Evolutionary conservation across 1,140 invertebrate species (phyloP), one percentile per base, ranked within the genome.

Genomic region (Drosophila oshimai): DNA sequence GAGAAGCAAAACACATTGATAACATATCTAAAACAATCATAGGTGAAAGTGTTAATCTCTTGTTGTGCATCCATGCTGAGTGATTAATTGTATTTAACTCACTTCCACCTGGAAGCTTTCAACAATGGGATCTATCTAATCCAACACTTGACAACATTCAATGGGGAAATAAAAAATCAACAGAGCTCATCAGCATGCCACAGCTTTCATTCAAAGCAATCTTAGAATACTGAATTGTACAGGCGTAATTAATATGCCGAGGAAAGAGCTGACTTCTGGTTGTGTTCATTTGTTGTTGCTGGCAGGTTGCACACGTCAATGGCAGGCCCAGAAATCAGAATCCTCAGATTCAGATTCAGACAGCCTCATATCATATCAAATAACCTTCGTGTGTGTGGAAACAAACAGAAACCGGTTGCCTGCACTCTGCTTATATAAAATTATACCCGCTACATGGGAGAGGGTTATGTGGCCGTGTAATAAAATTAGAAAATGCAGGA

Each of bases 381-480:
- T 84, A 84, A 80, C 81, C 80, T 86, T 84, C 80, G 74, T 79
- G 79, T 60, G 74, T 79, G 79, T 60, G 51, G 54, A 53, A 72
- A 49, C 70, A 71, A 69, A 77, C 70, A 54, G 42, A 70, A 49
- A 84, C 80, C 81, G 75, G 79, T 84, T 84, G 77, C 68, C 54
- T 67, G 76, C 58, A 61, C 58, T 77, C 13, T 4, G 24, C 33
- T 58, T 67, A 51, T 58, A 47, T 39, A 67, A 39, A 65, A 18
- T 34, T n/a, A 46, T 29, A 42, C 24, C 34, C 50, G 4, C 24
- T 51, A 29, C 28, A 22, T 13, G 57, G 57, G 12, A 62, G 54
- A 53, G 49, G 50, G 69, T 49, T 77, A 51, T 72, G 60, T 67
- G 54, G 47, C 53, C 42, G 50, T 67, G 20, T 72, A 68, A 77